Percentiles rank a stretch among this genome's conserved stretches.
phyloP scores from a whole-genome alignment of 2,113 vertebrate species.

The Hippoglossus stenolepis region DNA sequence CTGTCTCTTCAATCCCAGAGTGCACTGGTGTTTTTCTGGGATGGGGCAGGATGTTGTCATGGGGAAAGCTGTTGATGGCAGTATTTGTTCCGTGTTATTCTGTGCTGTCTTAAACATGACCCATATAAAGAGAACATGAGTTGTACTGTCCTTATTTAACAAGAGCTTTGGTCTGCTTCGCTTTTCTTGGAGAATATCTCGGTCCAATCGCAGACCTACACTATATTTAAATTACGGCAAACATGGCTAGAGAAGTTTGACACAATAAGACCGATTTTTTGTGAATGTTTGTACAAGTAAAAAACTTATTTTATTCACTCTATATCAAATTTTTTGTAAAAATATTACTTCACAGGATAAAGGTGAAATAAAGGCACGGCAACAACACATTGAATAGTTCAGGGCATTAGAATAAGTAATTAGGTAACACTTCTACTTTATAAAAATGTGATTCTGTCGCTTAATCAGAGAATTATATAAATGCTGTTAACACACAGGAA shows the following conservation, averaged over 20 bases:
- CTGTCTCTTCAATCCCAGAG: slow-evolving; percentile 44
- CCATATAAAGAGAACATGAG: slow-evolving; percentile 57
- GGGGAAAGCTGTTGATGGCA: slow-evolving; percentile 1
- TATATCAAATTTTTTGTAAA: background rate
- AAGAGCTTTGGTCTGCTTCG: slow-evolving; percentile 2
- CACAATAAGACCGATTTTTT: too few relatives aligned
- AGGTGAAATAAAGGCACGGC: background rate
- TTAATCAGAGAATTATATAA: background rate
- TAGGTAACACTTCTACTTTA: background rate
- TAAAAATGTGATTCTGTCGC: background rate
- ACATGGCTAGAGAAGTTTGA: too few relatives aligned
- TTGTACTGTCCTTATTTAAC: slow-evolving; percentile 58
- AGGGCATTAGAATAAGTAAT: background rate
- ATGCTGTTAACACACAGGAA: background rate
- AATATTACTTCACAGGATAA: background rate
- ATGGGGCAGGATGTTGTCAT: slow-evolving; percentile 27
- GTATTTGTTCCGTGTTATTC: slow-evolving; percentile 70
- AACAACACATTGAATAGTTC: background rate
- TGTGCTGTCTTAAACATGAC: slow-evolving; percentile 75
- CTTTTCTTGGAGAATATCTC: slow-evolving; percentile 10
- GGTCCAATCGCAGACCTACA: background rate
- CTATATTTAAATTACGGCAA: background rate
- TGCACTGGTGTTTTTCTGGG: slow-evolving; percentile 44
- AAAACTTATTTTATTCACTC: background rate
- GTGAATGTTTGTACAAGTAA: background rate